Evolutionary conservation across 2,113 vertebrate species (phyloP), one percentile per base, ranked within the genome.

Genomic region (Aegithalos caudatus): DNA sequence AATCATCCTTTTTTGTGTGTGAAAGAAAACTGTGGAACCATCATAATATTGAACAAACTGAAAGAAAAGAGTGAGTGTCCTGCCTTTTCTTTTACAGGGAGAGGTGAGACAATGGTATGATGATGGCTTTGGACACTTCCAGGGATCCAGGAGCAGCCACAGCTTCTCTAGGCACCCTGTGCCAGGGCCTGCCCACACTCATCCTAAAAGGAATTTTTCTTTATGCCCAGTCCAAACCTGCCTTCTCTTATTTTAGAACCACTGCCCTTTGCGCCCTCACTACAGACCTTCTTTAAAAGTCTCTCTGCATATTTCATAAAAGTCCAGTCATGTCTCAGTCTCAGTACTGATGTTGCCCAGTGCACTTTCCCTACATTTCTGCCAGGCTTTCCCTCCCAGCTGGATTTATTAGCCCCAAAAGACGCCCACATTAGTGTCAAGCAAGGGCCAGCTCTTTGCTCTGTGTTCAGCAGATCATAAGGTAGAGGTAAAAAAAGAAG

Each of bases 51-150:
- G 15, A 28, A 3, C 21, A 45, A 62, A 50, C 9, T 40, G 8
- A 24, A 61, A 62, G n/a, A 29, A 72, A 64, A 24, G 6, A 44
- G 7, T 0, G 6, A 44, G 7, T 0, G 1, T 11, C 18, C 25
- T 29, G 16, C 4, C 38, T 33, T 61, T 37, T 2, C 13, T 77
- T 77, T 28, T 21, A 45, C 12, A 79, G 35, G 13, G 23, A 29
- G 5, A 62, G 23, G 17, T 19, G 23, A 65, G 42, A 50, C 31
- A 51, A 81, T 29, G 11, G 31, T 9, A 1, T n/a, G n/a, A 27
- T 19, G 37, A n/a, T 28, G 45, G 14, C 7, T 19, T 50, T 28
- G 53, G 54, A 5, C 45, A 53, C 10, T 69, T 0, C 53, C 83
- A 86, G 53, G 37, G 44, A 66, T 66, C 67, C 57, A 72, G 62